Percentiles rank a stretch among this genome's conserved stretches.
Conservation (phyloP, 2,888 invertebrate genomes). For the Xylota segnis region DNA sequence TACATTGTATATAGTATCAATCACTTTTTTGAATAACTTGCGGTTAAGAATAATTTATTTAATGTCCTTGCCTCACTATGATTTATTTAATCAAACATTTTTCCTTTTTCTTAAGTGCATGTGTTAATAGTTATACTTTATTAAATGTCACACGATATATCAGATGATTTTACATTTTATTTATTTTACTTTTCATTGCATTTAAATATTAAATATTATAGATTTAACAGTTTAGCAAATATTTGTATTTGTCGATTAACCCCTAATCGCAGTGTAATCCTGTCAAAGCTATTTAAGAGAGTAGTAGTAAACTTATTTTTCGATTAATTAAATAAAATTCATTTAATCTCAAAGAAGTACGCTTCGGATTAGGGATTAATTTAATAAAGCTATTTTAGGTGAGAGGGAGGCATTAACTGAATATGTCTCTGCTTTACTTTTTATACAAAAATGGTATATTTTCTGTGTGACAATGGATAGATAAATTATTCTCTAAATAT, state of each 20-base stretch:
- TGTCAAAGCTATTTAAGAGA: background rate
- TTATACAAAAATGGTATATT: constrained; percentile 17
- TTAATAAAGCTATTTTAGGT: constrained; percentile 44
- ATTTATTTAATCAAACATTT: constrained; percentile 38
- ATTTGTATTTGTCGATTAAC: background rate
- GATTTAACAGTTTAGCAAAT: constrained; percentile 10
- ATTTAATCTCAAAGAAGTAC: background rate
- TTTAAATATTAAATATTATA: constrained; percentile 23
- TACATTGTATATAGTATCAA: constrained; percentile 29
- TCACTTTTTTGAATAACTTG: constrained; percentile 17
- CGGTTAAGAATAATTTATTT: constrained; percentile 28
- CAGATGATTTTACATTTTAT: constrained; percentile 14
- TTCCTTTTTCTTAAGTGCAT: constrained; percentile 37
- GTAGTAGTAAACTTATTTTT: background rate
- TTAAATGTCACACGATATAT: constrained; percentile 30
- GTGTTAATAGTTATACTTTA: constrained; percentile 22
- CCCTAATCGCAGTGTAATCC: background rate
- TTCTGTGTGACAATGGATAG: background rate
- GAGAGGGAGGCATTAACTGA: background rate
- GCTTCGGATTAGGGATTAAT: constrained; percentile 10
- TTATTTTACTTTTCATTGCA: constrained; percentile 9
- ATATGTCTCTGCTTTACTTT: background rate
- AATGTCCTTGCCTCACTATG: constrained; percentile 10
- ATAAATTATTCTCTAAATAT: background rate
- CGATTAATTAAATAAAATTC: background rate